These are phyloP conservation scores for Standfussiana lucernea DNA, from an alignment of 2,888 invertebrate species.

Conservation along the genomic window DNA sequence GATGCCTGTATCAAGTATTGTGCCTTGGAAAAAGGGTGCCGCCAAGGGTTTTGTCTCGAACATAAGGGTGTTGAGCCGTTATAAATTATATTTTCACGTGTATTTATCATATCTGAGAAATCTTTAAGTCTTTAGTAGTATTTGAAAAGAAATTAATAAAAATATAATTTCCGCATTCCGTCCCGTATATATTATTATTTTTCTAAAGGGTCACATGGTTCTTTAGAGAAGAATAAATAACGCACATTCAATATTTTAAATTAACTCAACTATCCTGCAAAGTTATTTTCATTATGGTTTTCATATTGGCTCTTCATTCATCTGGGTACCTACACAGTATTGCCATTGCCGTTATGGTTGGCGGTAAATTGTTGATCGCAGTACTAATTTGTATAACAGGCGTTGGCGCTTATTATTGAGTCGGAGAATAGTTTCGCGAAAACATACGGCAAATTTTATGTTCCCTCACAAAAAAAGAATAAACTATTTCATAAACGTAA, in stretches of 20 bases:
- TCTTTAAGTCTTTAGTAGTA: slow-evolving; percentile 11
- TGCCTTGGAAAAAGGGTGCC: slow-evolving; percentile 59
- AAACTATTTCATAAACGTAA: slow-evolving; percentile 10
- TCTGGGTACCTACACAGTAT: neutral
- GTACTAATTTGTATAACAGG: neutral
- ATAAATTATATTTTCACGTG: slow-evolving; percentile 50
- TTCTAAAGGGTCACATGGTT: neutral
- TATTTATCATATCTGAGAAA: slow-evolving; percentile 42
- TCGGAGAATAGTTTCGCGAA: neutral
- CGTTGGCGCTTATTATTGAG: neutral
- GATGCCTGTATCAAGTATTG: slow-evolving; percentile 79
- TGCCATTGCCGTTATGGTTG: neutral
- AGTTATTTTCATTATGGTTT: neutral
- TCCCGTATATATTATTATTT: slow-evolving; percentile 14
- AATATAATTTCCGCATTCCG: neutral
- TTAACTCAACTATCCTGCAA: neutral
- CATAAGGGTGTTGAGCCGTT: slow-evolving; percentile 58
- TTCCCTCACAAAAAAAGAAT: neutral
- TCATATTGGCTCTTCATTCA: neutral
- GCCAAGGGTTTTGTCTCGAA: slow-evolving; percentile 38
- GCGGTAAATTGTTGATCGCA: neutral
- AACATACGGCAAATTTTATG: neutral
- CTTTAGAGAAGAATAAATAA: neutral
- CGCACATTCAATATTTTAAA: neutral
- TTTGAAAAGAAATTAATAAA: slow-evolving; percentile 6